Percentiles rank a stretch among this genome's conserved stretches.
Evolutionary conservation across 2,888 invertebrate species (phyloP).

Genomic region (Eupithecia dodoneata): DNA sequence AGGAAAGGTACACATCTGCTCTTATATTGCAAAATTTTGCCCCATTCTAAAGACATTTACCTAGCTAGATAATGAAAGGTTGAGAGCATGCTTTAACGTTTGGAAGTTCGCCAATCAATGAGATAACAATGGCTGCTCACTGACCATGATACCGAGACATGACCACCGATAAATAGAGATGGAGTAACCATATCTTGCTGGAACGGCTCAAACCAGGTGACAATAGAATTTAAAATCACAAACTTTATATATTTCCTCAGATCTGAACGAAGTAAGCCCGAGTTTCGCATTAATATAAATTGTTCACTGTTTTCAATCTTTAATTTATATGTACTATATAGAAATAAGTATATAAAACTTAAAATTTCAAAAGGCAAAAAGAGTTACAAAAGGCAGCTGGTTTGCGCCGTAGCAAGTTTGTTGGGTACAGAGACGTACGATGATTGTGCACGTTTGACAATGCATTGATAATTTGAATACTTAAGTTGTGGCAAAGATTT

Average conservation of each 20-base stretch:
- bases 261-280: not conserved
- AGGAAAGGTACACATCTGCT: not conserved
- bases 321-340: not conserved
- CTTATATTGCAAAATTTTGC: not conserved
- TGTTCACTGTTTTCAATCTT: not conserved
- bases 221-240: not conserved
- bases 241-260: not conserved
- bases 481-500: conserved; percentile 26
- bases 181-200: not conserved
- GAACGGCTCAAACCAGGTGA: conserved; percentile 10
- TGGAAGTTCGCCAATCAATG: conserved; percentile 46
- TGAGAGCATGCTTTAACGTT: conserved; percentile 60
- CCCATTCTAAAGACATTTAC: conserved; percentile 20
- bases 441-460: conserved; percentile 36
- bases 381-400: conserved; percentile 11
- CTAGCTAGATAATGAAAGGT: conserved; percentile 49
- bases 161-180: not conserved
- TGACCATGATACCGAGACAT: conserved; percentile 17
- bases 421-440: conserved; percentile 8
- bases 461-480: conserved; percentile 19
- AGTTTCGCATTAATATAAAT: not conserved
- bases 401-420: conserved; percentile 20
- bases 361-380: not conserved
- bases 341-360: not conserved
- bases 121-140: conserved; percentile 44